Evolutionary conservation across 2,113 vertebrate species (phyloP).

Genomic region (Felis chaus): DNA sequence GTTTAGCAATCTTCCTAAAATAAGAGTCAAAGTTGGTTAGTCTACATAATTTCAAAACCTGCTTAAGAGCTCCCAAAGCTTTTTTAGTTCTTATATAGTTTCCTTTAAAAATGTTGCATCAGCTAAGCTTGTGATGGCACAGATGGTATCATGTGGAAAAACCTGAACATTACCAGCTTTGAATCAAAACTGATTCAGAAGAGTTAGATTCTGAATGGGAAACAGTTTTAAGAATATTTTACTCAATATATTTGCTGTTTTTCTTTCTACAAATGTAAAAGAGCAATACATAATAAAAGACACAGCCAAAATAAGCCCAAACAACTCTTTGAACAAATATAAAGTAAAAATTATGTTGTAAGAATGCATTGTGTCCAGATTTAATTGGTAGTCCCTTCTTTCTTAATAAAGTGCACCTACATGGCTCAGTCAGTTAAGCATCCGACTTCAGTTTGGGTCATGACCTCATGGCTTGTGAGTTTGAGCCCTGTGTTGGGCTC

Average conservation of each 20-base stretch:
- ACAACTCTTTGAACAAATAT: background rate
- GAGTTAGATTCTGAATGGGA: background rate
- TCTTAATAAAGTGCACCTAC: background rate
- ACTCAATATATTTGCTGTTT: background rate
- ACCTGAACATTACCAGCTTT: background rate
- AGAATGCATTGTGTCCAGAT: background rate
- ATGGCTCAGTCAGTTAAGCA: no score
- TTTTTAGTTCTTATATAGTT: background rate
- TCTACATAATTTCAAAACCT: background rate
- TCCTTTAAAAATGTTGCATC: background rate
- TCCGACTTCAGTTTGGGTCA: no score
- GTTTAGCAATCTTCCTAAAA: background rate
- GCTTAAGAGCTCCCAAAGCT: background rate
- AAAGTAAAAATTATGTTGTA: constrained; percentile 46
- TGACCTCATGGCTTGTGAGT: no score
- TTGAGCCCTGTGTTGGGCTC: no score
- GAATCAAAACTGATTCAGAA: background rate
- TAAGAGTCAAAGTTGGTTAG: background rate
- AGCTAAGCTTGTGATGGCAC: background rate
- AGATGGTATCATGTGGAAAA: background rate
- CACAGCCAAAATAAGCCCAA: background rate
- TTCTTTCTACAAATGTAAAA: background rate
- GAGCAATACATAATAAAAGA: background rate
- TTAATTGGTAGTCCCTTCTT: background rate
- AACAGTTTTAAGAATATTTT: constrained; percentile 24